Evolutionary conservation across 2,888 invertebrate genomes (phyloP).

Genomic region (Plagiodera versicolora): DNA sequence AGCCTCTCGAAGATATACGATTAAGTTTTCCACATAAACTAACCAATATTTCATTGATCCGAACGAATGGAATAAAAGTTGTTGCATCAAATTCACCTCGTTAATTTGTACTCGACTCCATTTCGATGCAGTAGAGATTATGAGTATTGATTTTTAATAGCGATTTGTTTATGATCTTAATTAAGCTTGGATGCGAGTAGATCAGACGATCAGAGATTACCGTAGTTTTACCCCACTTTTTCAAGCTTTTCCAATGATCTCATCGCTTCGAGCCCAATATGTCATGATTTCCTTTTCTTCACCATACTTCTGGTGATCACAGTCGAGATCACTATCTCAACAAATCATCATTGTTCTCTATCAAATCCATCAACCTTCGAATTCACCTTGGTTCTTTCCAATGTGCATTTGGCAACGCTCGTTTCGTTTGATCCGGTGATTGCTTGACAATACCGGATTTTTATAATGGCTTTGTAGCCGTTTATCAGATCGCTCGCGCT

Average conservation of each 20-base stretch:
- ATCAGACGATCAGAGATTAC: background rate
- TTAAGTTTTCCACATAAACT: background rate
- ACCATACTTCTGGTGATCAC: no score
- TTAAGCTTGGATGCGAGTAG: background rate
- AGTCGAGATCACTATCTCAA: no score
- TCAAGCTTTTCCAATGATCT: background rate
- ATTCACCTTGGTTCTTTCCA: background rate
- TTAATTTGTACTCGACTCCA: background rate
- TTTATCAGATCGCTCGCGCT: background rate
- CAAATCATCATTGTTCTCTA: no score
- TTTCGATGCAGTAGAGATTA: background rate
- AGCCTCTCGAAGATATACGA: no score
- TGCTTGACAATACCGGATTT: background rate
- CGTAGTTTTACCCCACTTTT: background rate
- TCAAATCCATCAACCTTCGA: background rate
- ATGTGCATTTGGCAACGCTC: background rate
- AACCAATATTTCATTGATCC: background rate
- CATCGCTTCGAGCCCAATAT: background rate
- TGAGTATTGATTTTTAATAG: background rate
- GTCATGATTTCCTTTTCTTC: no score
- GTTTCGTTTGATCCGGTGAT: background rate
- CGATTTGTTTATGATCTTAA: background rate
- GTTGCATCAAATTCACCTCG: background rate
- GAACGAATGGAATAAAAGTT: background rate
- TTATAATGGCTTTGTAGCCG: background rate